These are phyloP conservation scores for Dynastes grantii DNA, from an alignment of 2,888 invertebrate species.

Conservation along the genomic window DNA sequence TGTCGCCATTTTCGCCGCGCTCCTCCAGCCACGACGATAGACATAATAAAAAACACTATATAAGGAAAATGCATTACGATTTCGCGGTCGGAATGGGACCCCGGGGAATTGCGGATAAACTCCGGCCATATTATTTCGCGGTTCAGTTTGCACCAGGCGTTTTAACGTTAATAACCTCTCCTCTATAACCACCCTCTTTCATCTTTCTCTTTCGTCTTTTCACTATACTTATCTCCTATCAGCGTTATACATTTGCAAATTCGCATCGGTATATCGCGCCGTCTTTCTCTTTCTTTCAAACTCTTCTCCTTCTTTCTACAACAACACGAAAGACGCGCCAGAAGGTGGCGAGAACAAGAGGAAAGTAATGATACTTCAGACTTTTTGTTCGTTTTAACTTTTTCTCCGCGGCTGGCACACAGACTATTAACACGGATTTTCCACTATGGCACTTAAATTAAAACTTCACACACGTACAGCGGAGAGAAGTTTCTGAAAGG, in stretches of 20 bases:
- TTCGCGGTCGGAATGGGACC: slow-evolving; percentile 68
- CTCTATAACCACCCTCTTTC: slow-evolving; percentile 37
- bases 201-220: slow-evolving; percentile 14
- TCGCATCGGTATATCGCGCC: slow-evolving; percentile 11
- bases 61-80: slow-evolving; percentile 72
- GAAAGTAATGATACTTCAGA: slow-evolving; percentile 31
- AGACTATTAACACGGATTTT: slow-evolving; percentile 36
- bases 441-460: slow-evolving; percentile 38
- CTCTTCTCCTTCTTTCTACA: slow-evolving; percentile 1
- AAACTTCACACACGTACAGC: slow-evolving; percentile 24
- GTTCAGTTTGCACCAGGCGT: slow-evolving; percentile 61
- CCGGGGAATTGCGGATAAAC: slow-evolving; percentile 66
- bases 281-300: neutral
- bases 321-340: slow-evolving; percentile 20
- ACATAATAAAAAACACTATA: slow-evolving; percentile 71
- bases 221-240: slow-evolving; percentile 29
- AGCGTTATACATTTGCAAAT: slow-evolving; percentile 31
- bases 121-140: slow-evolving; percentile 67
- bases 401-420: slow-evolving; percentile 20
- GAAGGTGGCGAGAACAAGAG: slow-evolving; percentile 11
- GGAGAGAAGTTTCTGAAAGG: neutral
- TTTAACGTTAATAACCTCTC: slow-evolving; percentile 58
- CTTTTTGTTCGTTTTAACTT: slow-evolving; percentile 35
- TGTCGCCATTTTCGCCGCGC: slow-evolving; percentile 68
- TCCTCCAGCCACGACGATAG: slow-evolving; percentile 65